phyloP scores from a whole-genome alignment of 2,888 invertebrate genomes.

The Lobophora halterata region DNA sequence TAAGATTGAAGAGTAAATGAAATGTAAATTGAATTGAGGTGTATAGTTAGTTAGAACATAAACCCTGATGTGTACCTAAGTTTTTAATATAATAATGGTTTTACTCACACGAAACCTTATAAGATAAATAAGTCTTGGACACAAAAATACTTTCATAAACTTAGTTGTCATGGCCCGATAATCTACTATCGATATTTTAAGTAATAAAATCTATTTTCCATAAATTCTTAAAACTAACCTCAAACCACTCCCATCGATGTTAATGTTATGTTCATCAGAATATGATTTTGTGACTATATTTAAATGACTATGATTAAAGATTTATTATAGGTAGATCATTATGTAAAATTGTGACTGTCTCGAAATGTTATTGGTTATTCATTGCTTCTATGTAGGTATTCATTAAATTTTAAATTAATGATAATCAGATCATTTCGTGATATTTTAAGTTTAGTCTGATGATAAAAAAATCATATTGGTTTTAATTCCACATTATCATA shows the following conservation, averaged over 20 bases:
- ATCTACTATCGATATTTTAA: constrained; percentile 66
- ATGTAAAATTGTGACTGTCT: constrained; percentile 56
- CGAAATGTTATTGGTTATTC: constrained; percentile 53
- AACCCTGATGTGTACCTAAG: not conserved
- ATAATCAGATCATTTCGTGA: constrained; percentile 17
- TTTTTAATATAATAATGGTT: constrained; percentile 15
- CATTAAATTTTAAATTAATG: constrained; percentile 33
- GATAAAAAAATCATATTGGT: constrained; percentile 18
- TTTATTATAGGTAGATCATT: constrained; percentile 53
- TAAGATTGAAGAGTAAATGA: constrained; percentile 4
- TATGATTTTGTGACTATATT: constrained; percentile 68
- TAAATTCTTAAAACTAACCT: constrained; percentile 66
- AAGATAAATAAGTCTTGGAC: constrained; percentile 69
- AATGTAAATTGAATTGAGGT: constrained; percentile 12
- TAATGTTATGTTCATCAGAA: constrained; percentile 64
- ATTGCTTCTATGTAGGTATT: constrained; percentile 55
- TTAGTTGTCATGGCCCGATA: constrained; percentile 77
- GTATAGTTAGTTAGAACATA: constrained; percentile 6
- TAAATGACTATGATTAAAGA: constrained; percentile 60
- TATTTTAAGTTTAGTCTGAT: constrained; percentile 17
- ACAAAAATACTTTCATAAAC: constrained; percentile 64
- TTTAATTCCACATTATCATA: constrained; percentile 32
- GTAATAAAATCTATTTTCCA: constrained; percentile 62
- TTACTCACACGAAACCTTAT: constrained; percentile 48
- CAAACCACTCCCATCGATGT: constrained; percentile 73